These are phyloP conservation scores for Nephrotoma guestfalica DNA, from an alignment of 2,888 invertebrate species.

Conservation along the genomic window DNA sequence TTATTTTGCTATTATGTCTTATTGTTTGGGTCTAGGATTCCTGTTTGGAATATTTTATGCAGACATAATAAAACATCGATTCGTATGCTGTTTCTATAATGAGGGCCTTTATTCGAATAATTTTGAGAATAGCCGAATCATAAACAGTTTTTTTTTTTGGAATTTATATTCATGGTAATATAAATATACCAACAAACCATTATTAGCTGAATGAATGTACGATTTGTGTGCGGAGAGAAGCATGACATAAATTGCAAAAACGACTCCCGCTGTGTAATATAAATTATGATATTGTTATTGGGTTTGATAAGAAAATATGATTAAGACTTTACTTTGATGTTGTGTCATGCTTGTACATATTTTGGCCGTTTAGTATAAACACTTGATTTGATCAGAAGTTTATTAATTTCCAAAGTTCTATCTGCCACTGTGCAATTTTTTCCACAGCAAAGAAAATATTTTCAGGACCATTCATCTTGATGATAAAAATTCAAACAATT, in stretches of 20 bases:
- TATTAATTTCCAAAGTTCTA: too few relatives aligned
- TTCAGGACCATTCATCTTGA: too few relatives aligned
- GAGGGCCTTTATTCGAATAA: too few relatives aligned
- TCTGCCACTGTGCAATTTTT: too few relatives aligned
- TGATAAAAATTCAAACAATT: not conserved
- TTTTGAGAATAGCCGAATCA: not conserved
- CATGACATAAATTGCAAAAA: not conserved
- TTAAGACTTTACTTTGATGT: not conserved
- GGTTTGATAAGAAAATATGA: not conserved
- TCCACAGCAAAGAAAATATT: too few relatives aligned
- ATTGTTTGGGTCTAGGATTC: not conserved
- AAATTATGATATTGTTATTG: not conserved
- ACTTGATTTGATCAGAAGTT: too few relatives aligned
- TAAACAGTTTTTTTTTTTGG: not conserved
- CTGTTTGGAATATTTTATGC: not conserved
- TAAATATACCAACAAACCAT: not conserved
- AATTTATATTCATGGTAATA: not conserved
- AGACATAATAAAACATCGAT: not conserved
- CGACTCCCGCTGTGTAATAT: not conserved
- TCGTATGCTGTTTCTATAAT: not conserved
- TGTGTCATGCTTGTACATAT: not conserved
- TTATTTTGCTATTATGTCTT: not conserved
- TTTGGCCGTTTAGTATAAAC: too few relatives aligned
- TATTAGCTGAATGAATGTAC: not conserved
- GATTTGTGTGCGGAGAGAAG: not conserved